A percentile compares a stretch with the other conserved stretches of the same genome.
Conservation (phyloP, 2,888 invertebrate species). For the Odontocolon sp. region DNA sequence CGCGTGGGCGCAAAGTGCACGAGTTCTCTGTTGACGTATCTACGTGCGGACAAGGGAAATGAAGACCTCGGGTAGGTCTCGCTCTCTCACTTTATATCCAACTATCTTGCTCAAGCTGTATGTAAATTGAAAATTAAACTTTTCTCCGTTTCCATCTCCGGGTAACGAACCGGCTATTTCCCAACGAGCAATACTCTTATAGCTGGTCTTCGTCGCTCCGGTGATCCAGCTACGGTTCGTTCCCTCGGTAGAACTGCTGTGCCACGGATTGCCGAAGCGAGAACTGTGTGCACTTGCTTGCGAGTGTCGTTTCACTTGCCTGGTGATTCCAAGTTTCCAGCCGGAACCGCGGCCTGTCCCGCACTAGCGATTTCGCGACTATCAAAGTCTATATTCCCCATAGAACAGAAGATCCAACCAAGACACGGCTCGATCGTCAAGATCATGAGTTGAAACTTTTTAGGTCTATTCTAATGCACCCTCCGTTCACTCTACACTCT, state of each 20-base stretch:
- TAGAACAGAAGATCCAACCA: too few species aligned
- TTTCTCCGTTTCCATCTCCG: constrained; percentile 52
- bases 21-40: constrained; percentile 28
- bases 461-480: too few species aligned
- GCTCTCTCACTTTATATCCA: not conserved
- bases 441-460: too few species aligned
- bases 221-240: not conserved
- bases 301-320: not conserved
- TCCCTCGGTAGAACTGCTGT: constrained; percentile 9
- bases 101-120: constrained; percentile 30
- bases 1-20: constrained; percentile 44
- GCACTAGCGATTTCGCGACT: too few species aligned
- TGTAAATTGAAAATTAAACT: constrained; percentile 62
- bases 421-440: too few species aligned
- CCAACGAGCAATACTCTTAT: constrained; percentile 32
- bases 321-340: constrained; percentile 2
- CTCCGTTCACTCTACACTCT: too few species aligned
- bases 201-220: constrained; percentile 6
- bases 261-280: constrained; percentile 32
- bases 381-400: too few species aligned
- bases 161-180: constrained; percentile 59
- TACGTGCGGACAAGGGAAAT: constrained; percentile 7
- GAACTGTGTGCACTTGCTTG: not conserved
- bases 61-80: too few species aligned
- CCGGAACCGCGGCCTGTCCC: not conserved